Evolutionary conservation across 2,888 invertebrate species (phyloP).

Genomic region (Drosophila aldrichi): DNA sequence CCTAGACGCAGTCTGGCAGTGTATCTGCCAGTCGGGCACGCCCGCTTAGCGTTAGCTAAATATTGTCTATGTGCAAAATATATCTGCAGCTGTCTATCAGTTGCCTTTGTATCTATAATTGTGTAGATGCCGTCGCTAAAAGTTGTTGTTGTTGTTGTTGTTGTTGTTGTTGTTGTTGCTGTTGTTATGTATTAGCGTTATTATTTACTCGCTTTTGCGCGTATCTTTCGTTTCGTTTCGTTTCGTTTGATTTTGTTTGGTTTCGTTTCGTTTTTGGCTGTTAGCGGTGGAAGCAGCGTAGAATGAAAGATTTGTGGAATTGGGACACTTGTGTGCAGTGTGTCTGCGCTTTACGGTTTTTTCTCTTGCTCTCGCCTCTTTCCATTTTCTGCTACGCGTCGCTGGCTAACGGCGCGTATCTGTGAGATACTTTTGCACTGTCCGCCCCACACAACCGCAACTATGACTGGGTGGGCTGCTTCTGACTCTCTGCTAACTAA

Average conservation of each 20-base stretch:
- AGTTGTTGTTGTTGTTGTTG: constrained; percentile 29
- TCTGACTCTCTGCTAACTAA: background rate
- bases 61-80: constrained; percentile 31
- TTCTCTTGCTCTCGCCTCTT: constrained; percentile 6
- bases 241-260: background rate
- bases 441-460: too few relatives aligned
- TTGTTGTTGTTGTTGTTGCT: constrained; percentile 59
- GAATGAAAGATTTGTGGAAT: constrained; percentile 83
- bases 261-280: background rate
- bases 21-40: background rate
- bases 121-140: constrained; percentile 27
- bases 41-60: background rate
- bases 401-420: constrained; percentile 30
- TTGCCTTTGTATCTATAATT: constrained; percentile 46
- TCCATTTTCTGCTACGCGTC: constrained; percentile 18
- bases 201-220: constrained; percentile 61
- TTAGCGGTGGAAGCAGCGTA: constrained; percentile 71
- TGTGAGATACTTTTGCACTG: constrained; percentile 42
- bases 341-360: constrained; percentile 47
- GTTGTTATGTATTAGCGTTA: constrained; percentile 77
- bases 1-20: background rate
- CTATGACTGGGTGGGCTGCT: constrained; percentile 11
- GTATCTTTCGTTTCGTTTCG: constrained; percentile 19
- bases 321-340: constrained; percentile 85
- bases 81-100: constrained; percentile 61